Evolutionary conservation across 2,797 vertebrate genomes (phyloP), one percentile per base, ranked within the genome.

Genomic region (Coreius guichenoti): DNA sequence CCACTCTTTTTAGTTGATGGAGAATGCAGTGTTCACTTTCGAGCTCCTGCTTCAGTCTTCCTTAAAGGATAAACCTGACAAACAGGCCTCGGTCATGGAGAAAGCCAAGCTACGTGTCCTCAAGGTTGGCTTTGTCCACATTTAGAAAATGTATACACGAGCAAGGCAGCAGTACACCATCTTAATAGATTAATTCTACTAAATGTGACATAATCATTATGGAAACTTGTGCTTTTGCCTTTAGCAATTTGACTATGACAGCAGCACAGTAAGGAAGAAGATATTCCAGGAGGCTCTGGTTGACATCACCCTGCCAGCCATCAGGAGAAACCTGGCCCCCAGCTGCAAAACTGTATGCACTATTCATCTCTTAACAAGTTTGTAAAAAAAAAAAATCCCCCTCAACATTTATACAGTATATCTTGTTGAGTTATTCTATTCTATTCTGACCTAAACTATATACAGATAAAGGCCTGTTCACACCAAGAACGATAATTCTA

Each of bases 161-260:
- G 61, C n/a, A 63, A 16, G 1, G 47, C 23, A 36, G 23, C 19
- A 29, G 6, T 19, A 26, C 56, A 51, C 26, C 11, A 29, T 43
- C n/a, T 65, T 54, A 51, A 23, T 43, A 54, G 11, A 65, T 68
- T 43, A 65, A 49, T 12, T 70, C 0, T 4, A 61, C 29, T 65
- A 23, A n/a, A 72, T 47, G 4, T 19, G 23, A 73, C 26, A 72
- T 56, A 29, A 68, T 80, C 39, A 43, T 65, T 49, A 51, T 72
- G 29, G 33, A 82, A 72, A 9, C 12, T 1, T 16, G 80, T 8
- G 77, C 16, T 81, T 19, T 89, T 8, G 33, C 29, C 56, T 90
- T 92, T 93, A 99, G 97, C 97, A 98, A 96, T 97, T 96, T n/a
- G 97, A 99, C 89, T 95, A 98, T 0, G 97, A 99, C 92, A 98